Percentiles rank a stretch among this genome's conserved stretches.
Conservation (phyloP, 2,888 invertebrate species). For the Steromphala cineraria region DNA sequence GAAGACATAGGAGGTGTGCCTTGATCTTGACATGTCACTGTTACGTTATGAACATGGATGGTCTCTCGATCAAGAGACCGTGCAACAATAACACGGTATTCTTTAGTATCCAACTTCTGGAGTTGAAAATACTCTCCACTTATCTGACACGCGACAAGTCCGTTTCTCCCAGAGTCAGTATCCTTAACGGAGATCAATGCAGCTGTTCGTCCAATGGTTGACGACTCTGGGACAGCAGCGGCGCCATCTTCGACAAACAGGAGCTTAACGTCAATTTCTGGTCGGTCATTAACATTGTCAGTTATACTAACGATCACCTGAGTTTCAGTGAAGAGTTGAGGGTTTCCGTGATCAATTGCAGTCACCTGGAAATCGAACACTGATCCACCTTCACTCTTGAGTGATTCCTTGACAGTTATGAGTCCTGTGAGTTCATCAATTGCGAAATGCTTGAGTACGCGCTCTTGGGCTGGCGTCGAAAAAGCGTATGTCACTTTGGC, state of each 20-base stretch:
- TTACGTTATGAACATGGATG: conserved; percentile 24
- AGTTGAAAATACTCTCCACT: conserved; percentile 31
- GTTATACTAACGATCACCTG: conserved; percentile 29
- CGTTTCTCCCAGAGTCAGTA: conserved; percentile 38
- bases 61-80: conserved; percentile 32
- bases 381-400: conserved; percentile 35
- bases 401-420: conserved; percentile 23
- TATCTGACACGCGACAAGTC: conserved; percentile 30
- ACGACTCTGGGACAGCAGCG: conserved; percentile 36
- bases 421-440: conserved; percentile 31
- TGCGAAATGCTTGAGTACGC: conserved; percentile 28
- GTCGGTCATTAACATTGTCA: conserved; percentile 41
- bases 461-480: conserved; percentile 18
- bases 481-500: conserved; percentile 34
- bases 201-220: conserved; percentile 30
- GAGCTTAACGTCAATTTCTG: conserved; percentile 32
- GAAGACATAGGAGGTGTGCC: conserved; percentile 38
- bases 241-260: conserved; percentile 25
- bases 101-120: conserved; percentile 25
- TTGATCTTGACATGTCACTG: conserved; percentile 32
- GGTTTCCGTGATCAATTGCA: conserved; percentile 37
- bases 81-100: conserved; percentile 37
- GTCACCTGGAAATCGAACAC: conserved; percentile 33
- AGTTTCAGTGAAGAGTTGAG: conserved; percentile 29
- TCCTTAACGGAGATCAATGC: conserved; percentile 37